These are phyloP conservation scores for Calyptommatus sinebrachiatus DNA, from an alignment of 2,113 vertebrate species.

Conservation along the genomic window DNA sequence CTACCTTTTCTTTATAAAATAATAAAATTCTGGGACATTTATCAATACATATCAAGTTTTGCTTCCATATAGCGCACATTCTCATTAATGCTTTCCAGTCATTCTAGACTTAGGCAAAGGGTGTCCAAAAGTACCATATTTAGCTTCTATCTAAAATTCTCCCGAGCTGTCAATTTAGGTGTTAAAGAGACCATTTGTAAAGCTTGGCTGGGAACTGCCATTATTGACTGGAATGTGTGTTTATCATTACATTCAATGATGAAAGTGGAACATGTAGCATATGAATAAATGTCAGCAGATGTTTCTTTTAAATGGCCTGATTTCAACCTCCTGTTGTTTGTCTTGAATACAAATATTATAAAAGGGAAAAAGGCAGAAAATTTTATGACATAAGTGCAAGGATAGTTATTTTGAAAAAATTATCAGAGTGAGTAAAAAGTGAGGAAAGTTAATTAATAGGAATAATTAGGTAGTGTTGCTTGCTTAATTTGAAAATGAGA, in stretches of 20 bases:
- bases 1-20: constrained; percentile 46
- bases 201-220: constrained; percentile 84
- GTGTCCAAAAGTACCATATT: constrained; percentile 85
- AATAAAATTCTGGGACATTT: constrained; percentile 63
- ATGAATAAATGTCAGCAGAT: constrained; percentile 87
- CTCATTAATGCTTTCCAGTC: constrained; percentile 78
- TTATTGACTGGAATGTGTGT: constrained; percentile 86
- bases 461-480: constrained; percentile 58
- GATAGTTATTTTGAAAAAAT: constrained; percentile 79
- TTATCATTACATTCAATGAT: constrained; percentile 85
- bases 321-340: constrained; percentile 87
- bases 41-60: constrained; percentile 68
- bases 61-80: constrained; percentile 69
- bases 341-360: constrained; percentile 87
- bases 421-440: constrained; percentile 68
- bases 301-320: constrained; percentile 85
- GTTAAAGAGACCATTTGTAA: constrained; percentile 86
- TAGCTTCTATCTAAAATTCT: constrained; percentile 84
- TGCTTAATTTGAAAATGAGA: constrained; percentile 63
- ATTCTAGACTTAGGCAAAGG: constrained; percentile 78
- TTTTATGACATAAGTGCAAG: constrained; percentile 82
- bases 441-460: constrained; percentile 73
- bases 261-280: constrained; percentile 84
- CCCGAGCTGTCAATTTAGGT: constrained; percentile 85
- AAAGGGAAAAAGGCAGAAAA: constrained; percentile 77